phyloP scores from a whole-genome alignment of 2,888 invertebrate species.

The Nycteola revayana region DNA sequence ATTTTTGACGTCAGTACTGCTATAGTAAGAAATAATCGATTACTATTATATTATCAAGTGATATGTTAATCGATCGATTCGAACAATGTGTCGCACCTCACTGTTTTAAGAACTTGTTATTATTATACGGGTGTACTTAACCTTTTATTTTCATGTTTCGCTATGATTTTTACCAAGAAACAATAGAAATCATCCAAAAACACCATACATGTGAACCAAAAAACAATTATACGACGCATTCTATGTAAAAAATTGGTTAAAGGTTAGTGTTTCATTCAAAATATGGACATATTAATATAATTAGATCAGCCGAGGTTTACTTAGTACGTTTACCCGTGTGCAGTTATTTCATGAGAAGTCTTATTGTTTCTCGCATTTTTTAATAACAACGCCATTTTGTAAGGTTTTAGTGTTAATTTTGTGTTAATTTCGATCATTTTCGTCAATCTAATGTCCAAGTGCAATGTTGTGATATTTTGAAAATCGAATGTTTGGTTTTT shows the following conservation, averaged over 20 bases:
- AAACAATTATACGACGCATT: slow-evolving; percentile 25
- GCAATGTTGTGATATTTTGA: slow-evolving; percentile 23
- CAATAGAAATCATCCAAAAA: slow-evolving; percentile 43
- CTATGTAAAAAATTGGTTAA: slow-evolving; percentile 38
- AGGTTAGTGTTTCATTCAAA: slow-evolving; percentile 67
- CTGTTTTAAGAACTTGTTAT: slow-evolving; percentile 63
- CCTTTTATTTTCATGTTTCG: slow-evolving; percentile 69
- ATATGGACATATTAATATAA: slow-evolving; percentile 53
- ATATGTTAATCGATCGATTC: no score
- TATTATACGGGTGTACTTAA: slow-evolving; percentile 62
- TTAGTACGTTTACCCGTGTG: slow-evolving; percentile 57
- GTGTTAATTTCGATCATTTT: slow-evolving; percentile 36
- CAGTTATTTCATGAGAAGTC: slow-evolving; percentile 70
- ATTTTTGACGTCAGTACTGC: no score
- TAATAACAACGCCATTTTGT: slow-evolving; percentile 71
- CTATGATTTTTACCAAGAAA: slow-evolving; percentile 59
- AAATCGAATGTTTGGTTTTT: slow-evolving; percentile 25
- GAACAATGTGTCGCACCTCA: no score
- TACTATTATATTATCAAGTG: no score
- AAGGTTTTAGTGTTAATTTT: slow-evolving; percentile 29
- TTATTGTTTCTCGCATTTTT: slow-evolving; percentile 65
- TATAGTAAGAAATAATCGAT: no score
- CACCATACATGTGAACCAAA: slow-evolving; percentile 40
- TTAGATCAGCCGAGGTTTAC: slow-evolving; percentile 51
- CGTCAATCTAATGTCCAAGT: slow-evolving; percentile 7